Evolutionary conservation across 2,113 vertebrate species (phyloP).

Genomic region (Thunnus maccoyii): DNA sequence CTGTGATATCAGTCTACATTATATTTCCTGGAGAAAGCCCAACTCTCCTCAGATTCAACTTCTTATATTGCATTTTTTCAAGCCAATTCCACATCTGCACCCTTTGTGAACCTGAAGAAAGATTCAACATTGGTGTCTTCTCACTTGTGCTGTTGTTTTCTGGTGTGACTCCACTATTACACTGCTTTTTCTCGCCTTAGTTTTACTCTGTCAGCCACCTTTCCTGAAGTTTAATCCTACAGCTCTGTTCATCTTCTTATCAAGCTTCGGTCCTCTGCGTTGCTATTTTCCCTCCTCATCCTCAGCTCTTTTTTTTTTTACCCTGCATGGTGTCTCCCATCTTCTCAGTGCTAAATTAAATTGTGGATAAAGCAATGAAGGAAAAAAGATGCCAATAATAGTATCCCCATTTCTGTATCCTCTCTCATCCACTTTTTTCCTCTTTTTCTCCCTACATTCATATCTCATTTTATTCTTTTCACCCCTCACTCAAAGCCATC

Average conservation of each 20-base stretch:
- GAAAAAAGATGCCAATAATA: not conserved
- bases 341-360: not conserved
- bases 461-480: conserved; percentile 9
- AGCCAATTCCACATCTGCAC: conserved; percentile 49
- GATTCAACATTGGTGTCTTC: conserved; percentile 9
- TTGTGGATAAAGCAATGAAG: not conserved
- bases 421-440: conserved; percentile 14
- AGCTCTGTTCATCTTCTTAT: conserved; percentile 24
- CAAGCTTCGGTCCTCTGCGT: conserved; percentile 21
- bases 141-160: conserved; percentile 22
- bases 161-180: conserved; percentile 50
- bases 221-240: conserved; percentile 44
- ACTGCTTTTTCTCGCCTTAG: conserved; percentile 4
- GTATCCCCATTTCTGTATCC: not conserved
- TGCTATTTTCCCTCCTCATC: conserved; percentile 8
- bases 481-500: conserved; percentile 14
- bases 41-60: conserved; percentile 11
- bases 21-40: conserved; percentile 45
- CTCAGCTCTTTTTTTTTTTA: not conserved
- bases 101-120: conserved; percentile 1
- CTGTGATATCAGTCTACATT: conserved; percentile 30
- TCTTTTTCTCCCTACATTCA: not conserved
- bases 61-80: conserved; percentile 22
- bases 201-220: conserved; percentile 11
- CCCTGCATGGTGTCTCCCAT: conserved; percentile 17